Conservation (phyloP, 1,140 invertebrate genomes). For the Zaprionus nigranus region DNA sequence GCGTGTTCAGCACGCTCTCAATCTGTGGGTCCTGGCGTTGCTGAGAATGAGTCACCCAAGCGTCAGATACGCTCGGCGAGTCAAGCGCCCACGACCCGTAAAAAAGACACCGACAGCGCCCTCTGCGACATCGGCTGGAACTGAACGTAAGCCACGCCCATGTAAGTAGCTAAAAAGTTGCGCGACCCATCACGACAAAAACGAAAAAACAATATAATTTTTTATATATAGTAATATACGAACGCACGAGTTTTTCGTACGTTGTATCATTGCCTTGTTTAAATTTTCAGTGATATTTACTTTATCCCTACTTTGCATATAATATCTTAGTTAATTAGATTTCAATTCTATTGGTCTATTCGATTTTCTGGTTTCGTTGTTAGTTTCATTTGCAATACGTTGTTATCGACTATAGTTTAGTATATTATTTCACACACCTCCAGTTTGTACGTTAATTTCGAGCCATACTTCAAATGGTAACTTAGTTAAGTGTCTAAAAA, state of each 20-base stretch:
- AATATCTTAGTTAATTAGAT: slow-evolving; percentile 43
- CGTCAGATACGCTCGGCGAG: slow-evolving; percentile 88
- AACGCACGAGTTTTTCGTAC: slow-evolving; percentile 39
- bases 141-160: slow-evolving; percentile 86
- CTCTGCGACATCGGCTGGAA: slow-evolving; percentile 62
- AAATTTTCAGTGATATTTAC: slow-evolving; percentile 40
- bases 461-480: slow-evolving; percentile 53
- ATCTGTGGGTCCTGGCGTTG: slow-evolving; percentile 88
- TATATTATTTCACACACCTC: slow-evolving; percentile 48
- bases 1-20: slow-evolving; percentile 87
- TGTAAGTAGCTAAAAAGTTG: slow-evolving; percentile 85
- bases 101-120: slow-evolving; percentile 76
- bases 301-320: slow-evolving; percentile 77
- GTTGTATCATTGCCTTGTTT: slow-evolving; percentile 47
- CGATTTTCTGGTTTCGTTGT: slow-evolving; percentile 40
- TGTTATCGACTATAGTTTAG: slow-evolving; percentile 45
- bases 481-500: slow-evolving; percentile 70
- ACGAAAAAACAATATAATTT: slow-evolving; percentile 16
- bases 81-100: slow-evolving; percentile 85
- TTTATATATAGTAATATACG: slow-evolving; percentile 25
- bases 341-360: slow-evolving; percentile 44
- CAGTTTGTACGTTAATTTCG: slow-evolving; percentile 55
- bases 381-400: slow-evolving; percentile 50
- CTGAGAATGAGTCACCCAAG: slow-evolving; percentile 88
- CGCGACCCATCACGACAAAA: slow-evolving; percentile 41